Conservation (phyloP, 2,888 invertebrate species). For the Pecten maximus region DNA sequence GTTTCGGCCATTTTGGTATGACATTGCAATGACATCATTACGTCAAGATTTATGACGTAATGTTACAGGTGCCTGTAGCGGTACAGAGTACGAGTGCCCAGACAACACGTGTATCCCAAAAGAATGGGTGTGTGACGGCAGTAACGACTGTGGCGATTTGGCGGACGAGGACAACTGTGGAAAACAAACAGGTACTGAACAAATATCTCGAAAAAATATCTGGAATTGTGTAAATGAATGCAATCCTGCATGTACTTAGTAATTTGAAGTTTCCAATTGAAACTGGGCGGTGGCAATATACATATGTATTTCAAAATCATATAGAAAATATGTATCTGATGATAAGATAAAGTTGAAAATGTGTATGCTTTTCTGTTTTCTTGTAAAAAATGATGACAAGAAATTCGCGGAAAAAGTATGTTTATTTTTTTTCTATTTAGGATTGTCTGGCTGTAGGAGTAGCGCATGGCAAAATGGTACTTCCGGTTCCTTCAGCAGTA, state of each 20-base stretch:
- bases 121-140: slow-evolving; percentile 50
- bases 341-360: too few relatives aligned
- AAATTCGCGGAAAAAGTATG: too few relatives aligned
- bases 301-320: background rate
- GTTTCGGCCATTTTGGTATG: background rate
- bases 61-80: slow-evolving; percentile 44
- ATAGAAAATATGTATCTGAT: background rate
- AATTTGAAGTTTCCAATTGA: too few relatives aligned
- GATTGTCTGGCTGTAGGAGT: slow-evolving; percentile 50
- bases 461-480: slow-evolving; percentile 50
- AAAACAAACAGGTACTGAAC: slow-evolving; percentile 40
- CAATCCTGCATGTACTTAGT: too few relatives aligned
- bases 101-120: slow-evolving; percentile 45
- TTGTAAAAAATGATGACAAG: too few relatives aligned
- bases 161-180: slow-evolving; percentile 41
- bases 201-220: background rate
- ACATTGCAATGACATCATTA: background rate
- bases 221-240: background rate
- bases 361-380: too few relatives aligned
- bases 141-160: slow-evolving; percentile 42
- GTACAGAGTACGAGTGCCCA: slow-evolving; percentile 40
- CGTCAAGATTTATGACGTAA: background rate
- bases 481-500: slow-evolving; percentile 48
- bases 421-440: too few relatives aligned
- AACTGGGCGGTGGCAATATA: background rate